A percentile compares a stretch with the other conserved stretches of the same genome.
These are phyloP conservation scores for Whitmania pigra DNA, from an alignment of 1,140 invertebrate genomes.

Conservation along the genomic window DNA sequence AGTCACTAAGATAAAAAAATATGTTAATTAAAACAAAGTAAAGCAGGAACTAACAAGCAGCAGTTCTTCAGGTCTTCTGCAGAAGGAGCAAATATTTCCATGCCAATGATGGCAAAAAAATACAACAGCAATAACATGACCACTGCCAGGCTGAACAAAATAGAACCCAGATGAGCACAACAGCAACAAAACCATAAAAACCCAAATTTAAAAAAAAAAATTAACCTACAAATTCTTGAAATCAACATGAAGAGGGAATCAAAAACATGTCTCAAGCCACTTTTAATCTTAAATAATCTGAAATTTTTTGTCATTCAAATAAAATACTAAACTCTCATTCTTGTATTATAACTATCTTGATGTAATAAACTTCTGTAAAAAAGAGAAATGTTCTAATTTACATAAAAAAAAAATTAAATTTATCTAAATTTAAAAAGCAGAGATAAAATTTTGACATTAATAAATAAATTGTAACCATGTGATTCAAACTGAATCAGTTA, in stretches of 20 bases:
- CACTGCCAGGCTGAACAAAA: constrained; percentile 49
- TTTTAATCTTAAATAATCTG: constrained; percentile 58
- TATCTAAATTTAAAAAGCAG: too few species aligned
- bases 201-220: neutral
- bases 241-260: constrained; percentile 70
- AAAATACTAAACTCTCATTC: neutral
- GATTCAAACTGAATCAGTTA: too few species aligned
- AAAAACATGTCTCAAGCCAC: constrained; percentile 73
- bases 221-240: constrained; percentile 54
- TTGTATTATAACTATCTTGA: constrained; percentile 3
- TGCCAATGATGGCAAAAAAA: constrained; percentile 78
- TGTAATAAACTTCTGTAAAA: neutral
- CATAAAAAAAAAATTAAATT: too few species aligned
- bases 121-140: constrained; percentile 78
- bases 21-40: too few species aligned
- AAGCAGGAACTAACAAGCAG: constrained; percentile 55
- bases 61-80: constrained; percentile 58
- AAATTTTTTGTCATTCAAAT: constrained; percentile 21
- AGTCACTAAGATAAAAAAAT: too few species aligned
- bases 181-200: neutral
- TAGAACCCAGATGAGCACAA: neutral
- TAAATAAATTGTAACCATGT: too few species aligned
- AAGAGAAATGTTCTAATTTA: too few species aligned
- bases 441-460: too few species aligned
- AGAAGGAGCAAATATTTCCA: constrained; percentile 69